Conservation (phyloP, 2,113 vertebrate genomes). For the Corythornis cristatus region DNA sequence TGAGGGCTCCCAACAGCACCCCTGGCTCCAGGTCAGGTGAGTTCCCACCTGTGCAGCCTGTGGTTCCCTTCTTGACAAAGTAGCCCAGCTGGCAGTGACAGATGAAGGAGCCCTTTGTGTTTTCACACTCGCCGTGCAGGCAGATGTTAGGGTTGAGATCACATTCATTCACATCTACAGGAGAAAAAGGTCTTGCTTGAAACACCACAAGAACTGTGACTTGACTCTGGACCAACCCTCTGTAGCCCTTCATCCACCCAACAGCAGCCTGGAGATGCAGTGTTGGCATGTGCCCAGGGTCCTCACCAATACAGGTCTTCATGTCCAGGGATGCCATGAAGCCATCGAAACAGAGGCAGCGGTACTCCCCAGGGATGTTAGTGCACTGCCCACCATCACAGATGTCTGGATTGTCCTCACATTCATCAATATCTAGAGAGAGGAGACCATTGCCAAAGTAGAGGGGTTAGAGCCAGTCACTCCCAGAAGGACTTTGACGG, state of each 20-base stretch:
- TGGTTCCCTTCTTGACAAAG: constrained; percentile 88
- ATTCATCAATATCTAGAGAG: constrained; percentile 70
- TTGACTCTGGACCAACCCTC: background rate
- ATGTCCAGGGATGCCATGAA: constrained; percentile 91
- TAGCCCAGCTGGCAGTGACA: constrained; percentile 92
- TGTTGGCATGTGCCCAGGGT: accelerated
- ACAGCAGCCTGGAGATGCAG: background rate
- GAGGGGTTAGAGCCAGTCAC: background rate
- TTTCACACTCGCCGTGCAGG: constrained; percentile 90
- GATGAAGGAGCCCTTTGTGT: constrained; percentile 94
- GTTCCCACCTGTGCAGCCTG: constrained; percentile 87
- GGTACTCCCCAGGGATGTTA: constrained; percentile 90
- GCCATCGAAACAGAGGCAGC: constrained; percentile 89
- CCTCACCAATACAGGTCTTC: constrained; percentile 89
- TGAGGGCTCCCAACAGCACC: background rate
- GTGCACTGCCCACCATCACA: constrained; percentile 91
- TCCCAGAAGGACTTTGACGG: background rate
- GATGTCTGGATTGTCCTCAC: constrained; percentile 87
- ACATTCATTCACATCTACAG: constrained; percentile 90
- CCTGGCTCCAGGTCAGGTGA: background rate
- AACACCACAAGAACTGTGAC: background rate
- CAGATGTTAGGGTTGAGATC: constrained; percentile 93
- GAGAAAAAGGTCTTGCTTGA: background rate
- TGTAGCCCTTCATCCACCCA: background rate
- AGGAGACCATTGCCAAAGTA: background rate